Base-by-base conservation (phyloP, 1,140 invertebrate genomes). In the Aleiodes sp. region DNA sequence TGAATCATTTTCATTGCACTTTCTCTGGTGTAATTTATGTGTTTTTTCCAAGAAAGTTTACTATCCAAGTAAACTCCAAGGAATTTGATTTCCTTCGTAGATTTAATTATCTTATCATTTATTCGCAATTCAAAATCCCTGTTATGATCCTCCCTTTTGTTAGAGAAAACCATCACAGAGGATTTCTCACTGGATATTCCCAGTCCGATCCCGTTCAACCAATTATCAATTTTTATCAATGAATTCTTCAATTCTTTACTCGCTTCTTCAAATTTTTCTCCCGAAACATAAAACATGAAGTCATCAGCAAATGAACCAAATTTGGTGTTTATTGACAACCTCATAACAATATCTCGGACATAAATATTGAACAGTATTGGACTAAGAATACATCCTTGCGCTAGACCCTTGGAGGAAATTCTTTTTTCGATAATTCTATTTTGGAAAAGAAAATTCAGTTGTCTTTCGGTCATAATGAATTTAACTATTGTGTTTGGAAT, bases 301-400 rank as follows among this genome's bases (percentile, higher is more conserved):
- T 75, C 73, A 31, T 73, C 73, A 1, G 73, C 73, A 57, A 59
- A 74, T 2, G 39, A 41, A 14, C 0, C 39, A n/a, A 8, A 16
- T 21, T 28, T 63, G 14, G 26, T 12, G 10, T 6, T 63, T 10
- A 6, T 26, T 26, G 1, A n/a, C 57, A 12, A 7, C 6, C 39
- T 61, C 10, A 39, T 4, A 0, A 68, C 12, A 4, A 75, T 61
- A n/a, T 59, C 14, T 12, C 39, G 10, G 1, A 64, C 21, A 35
- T 70, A 74, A 4, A 74, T 14, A 39, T 59, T 57, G 56, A 70
- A 74, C 0, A 71, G 35, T 0, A 74, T 28, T 0, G 73, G 73
- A 56, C 70, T 71, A 1, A 69, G 56, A 12, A 74, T 35, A 2
- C 46, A 39, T 21, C 73, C 73, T 16, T 74, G 70, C 2, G 66